phyloP scores from a whole-genome alignment of 2,888 invertebrate species.

The Scotopteryx bipunctaria region DNA sequence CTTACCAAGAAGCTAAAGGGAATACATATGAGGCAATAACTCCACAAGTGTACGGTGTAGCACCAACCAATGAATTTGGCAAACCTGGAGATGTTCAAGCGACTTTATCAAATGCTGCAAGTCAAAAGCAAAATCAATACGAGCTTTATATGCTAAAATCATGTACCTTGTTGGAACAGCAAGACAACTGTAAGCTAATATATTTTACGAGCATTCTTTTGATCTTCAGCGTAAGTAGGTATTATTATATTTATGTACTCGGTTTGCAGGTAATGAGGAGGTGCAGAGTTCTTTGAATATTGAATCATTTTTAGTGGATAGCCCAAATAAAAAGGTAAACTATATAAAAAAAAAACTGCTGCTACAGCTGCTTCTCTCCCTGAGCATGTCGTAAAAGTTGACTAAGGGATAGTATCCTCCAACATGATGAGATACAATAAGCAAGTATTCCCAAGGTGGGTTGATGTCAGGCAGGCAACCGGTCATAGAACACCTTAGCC shows the following conservation, averaged over 20 bases:
- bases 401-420: too few species aligned
- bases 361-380: too few species aligned
- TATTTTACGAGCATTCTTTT: not conserved
- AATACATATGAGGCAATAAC: not conserved
- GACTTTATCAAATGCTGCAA: not conserved
- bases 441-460: too few species aligned
- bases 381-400: too few species aligned
- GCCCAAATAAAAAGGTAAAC: constrained; percentile 47
- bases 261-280: constrained; percentile 47
- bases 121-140: constrained; percentile 1
- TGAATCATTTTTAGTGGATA: constrained; percentile 61
- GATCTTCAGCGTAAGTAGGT: not conserved
- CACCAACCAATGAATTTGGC: not conserved
- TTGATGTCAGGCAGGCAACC: too few species aligned
- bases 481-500: too few species aligned
- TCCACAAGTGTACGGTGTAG: not conserved
- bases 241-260: not conserved
- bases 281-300: constrained; percentile 53
- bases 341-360: too few species aligned
- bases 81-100: not conserved
- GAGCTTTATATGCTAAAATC: constrained; percentile 9
- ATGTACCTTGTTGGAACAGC: constrained; percentile 9
- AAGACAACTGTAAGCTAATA: constrained; percentile 19
- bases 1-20: not conserved
- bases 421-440: too few species aligned